Evolutionary conservation across 2,113 vertebrate species (phyloP).

Genomic region (Symphodus melops): DNA sequence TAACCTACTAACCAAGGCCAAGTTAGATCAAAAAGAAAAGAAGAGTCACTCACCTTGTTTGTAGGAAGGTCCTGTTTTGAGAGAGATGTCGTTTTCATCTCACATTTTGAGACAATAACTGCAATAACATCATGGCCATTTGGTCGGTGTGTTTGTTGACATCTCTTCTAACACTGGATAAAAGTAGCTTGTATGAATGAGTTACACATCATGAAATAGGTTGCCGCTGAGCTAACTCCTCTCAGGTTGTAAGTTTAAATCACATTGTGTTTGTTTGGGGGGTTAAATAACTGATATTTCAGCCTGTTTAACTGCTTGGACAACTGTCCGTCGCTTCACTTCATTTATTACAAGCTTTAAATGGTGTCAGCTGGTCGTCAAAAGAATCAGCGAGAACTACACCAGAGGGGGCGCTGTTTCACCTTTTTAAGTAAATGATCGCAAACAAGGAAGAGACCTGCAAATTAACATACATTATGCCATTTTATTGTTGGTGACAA

Average conservation of each 20-base stretch:
- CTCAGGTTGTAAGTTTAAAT: background rate
- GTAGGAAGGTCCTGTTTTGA: background rate
- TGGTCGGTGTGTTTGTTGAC: background rate
- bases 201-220: background rate
- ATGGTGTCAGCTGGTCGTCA: too few species aligned
- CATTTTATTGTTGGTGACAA: too few species aligned
- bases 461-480: too few species aligned
- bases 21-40: background rate
- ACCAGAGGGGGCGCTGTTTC: conserved; percentile 3
- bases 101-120: background rate
- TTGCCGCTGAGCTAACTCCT: background rate
- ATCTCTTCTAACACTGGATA: too few species aligned
- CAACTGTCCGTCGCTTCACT: too few species aligned
- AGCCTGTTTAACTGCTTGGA: too few species aligned
- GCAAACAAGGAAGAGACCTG: background rate
- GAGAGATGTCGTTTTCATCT: background rate
- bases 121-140: too few species aligned
- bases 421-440: background rate
- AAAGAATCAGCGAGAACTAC: too few species aligned
- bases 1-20: too few species aligned
- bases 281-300: too few species aligned
- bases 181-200: background rate
- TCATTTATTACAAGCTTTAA: too few species aligned
- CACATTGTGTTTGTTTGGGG: background rate
- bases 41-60: background rate